Evolutionary conservation across 92 coral and sea anemone species (phyloP).

Genomic region (Epizoanthus illoricatus): DNA sequence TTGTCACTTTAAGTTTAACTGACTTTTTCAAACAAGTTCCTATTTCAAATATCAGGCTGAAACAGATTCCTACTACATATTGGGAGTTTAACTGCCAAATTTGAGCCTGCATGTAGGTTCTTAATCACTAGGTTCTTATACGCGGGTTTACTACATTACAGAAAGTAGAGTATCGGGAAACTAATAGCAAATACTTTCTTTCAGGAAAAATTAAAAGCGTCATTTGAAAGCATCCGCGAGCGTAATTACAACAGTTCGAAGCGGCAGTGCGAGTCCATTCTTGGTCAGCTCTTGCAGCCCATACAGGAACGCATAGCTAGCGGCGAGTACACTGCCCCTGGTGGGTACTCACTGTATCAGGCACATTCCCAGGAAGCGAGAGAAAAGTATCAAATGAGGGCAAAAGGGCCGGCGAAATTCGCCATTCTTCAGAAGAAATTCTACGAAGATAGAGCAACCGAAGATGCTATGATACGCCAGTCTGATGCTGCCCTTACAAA

Average conservation of each 20-base stretch:
- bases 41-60: too few species aligned
- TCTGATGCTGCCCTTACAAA: conserved; percentile 4
- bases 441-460: conserved; percentile 1
- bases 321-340: neutral
- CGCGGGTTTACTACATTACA: neutral
- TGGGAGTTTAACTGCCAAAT: too few species aligned
- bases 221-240: neutral
- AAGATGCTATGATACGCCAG: conserved; percentile 6
- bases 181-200: neutral
- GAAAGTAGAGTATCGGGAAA: neutral
- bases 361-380: neutral
- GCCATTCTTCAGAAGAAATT: neutral
- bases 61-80: too few species aligned
- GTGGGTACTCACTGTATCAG: neutral
- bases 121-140: neutral
- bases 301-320: neutral
- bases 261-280: neutral
- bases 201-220: neutral
- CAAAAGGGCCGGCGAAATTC: neutral
- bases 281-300: neutral
- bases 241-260: neutral
- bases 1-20: too few species aligned
- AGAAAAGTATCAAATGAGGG: neutral
- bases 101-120: neutral
- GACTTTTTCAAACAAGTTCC: too few species aligned